Conservation (phyloP, 2,113 vertebrate genomes). For the Gasterosteus nipponicus region DNA sequence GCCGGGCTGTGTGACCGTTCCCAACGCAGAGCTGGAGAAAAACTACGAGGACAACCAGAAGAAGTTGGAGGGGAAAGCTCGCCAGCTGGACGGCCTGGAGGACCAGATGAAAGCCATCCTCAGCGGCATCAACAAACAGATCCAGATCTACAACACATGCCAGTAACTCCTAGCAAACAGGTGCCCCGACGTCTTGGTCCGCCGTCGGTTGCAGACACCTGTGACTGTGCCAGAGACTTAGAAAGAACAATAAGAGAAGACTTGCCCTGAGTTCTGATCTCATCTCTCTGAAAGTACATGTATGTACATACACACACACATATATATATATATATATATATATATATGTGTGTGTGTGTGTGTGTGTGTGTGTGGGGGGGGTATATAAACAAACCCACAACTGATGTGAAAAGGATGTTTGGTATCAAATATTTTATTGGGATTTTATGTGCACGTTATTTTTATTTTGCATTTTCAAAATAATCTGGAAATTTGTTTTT, state of each 20-base stretch:
- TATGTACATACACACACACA: background rate
- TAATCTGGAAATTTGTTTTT: constrained; percentile 24
- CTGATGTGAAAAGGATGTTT: constrained; percentile 9
- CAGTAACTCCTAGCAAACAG: constrained; percentile 79
- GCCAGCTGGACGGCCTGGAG: constrained; percentile 91
- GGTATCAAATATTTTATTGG: constrained; percentile 28
- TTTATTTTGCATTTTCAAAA: constrained; percentile 27
- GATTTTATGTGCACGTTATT: constrained; percentile 24
- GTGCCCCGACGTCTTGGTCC: background rate
- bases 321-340: background rate
- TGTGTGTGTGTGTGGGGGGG: too few relatives aligned
- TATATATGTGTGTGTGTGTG: too few relatives aligned
- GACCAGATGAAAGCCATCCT: constrained; percentile 93
- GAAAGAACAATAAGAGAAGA: background rate
- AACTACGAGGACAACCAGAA: constrained; percentile 91
- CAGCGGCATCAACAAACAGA: constrained; percentile 93
- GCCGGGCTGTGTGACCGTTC: background rate
- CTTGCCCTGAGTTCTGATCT: background rate
- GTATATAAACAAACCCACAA: background rate
- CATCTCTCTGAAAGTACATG: background rate
- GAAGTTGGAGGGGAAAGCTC: constrained; percentile 89
- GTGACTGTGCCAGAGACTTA: background rate
- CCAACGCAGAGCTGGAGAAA: constrained; percentile 87
- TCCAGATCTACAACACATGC: constrained; percentile 98
- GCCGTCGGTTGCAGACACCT: background rate